Evolutionary conservation across 2,113 vertebrate species (phyloP).

Genomic region (Pholis gunnellus): DNA sequence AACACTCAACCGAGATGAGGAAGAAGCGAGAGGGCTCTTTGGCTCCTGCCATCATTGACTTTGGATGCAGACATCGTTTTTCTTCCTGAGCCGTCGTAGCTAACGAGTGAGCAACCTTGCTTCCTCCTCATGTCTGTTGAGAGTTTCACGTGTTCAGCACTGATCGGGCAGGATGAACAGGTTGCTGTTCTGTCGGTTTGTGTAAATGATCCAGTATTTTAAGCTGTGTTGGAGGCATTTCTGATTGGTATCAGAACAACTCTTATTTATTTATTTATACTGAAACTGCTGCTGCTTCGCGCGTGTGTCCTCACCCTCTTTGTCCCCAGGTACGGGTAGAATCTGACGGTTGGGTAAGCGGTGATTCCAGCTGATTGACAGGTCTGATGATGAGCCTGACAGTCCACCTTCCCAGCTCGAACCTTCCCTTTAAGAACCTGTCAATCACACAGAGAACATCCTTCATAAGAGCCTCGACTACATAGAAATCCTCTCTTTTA

Average conservation of each 20-base stretch:
- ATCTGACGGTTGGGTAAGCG: slow-evolving; percentile 93
- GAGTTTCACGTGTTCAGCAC: not conserved
- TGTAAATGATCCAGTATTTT: too few relatives aligned
- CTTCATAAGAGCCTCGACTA: not conserved
- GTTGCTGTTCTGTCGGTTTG: too few relatives aligned
- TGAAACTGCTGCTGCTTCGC: not conserved
- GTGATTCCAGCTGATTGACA: slow-evolving; percentile 92
- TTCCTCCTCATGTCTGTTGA: not conserved
- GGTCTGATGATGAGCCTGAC: slow-evolving; percentile 88
- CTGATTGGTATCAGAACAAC: not conserved
- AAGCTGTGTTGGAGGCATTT: too few relatives aligned
- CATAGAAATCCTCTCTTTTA: not conserved
- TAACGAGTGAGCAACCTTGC: too few relatives aligned
- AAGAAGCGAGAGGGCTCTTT: not conserved
- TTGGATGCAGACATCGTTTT: too few relatives aligned
- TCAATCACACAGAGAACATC: slow-evolving; percentile 52
- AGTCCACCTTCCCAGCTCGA: slow-evolving; percentile 95
- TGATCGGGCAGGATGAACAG: not conserved
- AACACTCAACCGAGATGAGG: too few relatives aligned
- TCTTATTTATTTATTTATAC: not conserved
- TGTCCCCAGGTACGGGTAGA: slow-evolving; percentile 86
- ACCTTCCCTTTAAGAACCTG: slow-evolving; percentile 92
- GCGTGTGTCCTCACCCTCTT: slow-evolving; percentile 81
- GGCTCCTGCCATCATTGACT: not conserved
- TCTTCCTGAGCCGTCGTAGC: too few relatives aligned